Base-by-base conservation (phyloP, 2,797 vertebrate genomes). In the Eulemur mongoz region DNA sequence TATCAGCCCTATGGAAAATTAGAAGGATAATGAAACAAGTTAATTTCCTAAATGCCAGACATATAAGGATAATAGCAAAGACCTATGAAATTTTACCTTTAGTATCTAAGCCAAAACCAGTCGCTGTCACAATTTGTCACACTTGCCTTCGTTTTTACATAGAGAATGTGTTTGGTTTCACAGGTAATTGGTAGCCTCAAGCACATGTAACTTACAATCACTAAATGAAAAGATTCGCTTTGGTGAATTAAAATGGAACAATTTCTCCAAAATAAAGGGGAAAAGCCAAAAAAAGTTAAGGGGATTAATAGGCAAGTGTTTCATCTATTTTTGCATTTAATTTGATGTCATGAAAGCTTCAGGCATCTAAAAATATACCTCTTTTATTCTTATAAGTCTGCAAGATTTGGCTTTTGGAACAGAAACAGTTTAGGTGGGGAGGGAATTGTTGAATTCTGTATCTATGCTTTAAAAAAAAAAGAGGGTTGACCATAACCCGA, bases 401-500 rank as follows among this genome's bases (percentile, higher is more conserved):
- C 14, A 94, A 27, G 61, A 43, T 12, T 97, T 96, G 97, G 89
- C 72, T 97, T 97, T 94, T 89, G 97, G 94, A 89, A 95, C 5
- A 96, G 93, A 95, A 97, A 86, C 91, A 67, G 94, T 97, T 98
- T 82, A 81, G 89, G 89, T 93, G 73, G 94, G 93, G 87, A 97
- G 67, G 80, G 93, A 98, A 88, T 87, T 93, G 80, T 79, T 96
- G 95, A 95, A 97, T 97, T 95, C 20, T 92, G 61, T 54, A 22
- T 93, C 86, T 97, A 87, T 85, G 93, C 75, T 97, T 65, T 20
- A 65, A 73, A 96, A 97, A 93, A 78, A 83, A 52, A 48, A 45
- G 40, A 79, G 88, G 97, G 94, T 94, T 98, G 98, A 98, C 98
- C 98, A 96, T 98, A 98, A 98, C 98, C 98, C 30, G 93, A 98